Evolutionary conservation across 2,797 vertebrate species (phyloP), one percentile per base, ranked within the genome.

Genomic region (Rallus crepitans): DNA sequence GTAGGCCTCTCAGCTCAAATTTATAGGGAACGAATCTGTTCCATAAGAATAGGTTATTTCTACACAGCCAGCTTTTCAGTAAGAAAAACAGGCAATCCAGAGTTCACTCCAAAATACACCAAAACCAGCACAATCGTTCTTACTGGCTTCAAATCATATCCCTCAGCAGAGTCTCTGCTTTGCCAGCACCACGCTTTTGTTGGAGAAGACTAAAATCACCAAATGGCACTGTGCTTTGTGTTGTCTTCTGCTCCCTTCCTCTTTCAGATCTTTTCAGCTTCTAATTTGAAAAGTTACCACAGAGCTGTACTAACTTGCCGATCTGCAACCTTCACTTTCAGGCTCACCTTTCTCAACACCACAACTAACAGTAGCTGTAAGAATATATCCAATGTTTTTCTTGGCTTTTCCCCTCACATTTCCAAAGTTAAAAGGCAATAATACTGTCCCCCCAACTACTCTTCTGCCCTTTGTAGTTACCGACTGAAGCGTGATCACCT

Each of bases 281-380:
- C 72, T 45, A 31, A 18, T 68, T 19, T 47, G 39, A 89, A 82
- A 91, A 92, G 35, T 17, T 9, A 53, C 19, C 56, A 55, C 39
- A 23, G 42, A 87, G 31, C 28, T 73, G 23, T 24, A 52, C 21
- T 35, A 69, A 27, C 6, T 53, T 35, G 6, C 20, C 28, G 9
- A 77, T 31, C 28, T 60, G 39, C 59, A 80, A 31, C 21, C 39
- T 28, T 19, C 3, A 1, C 39, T 59, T 61, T 47, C 70, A 88
- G 6, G 14, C 37, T 73, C 59, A 63, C n/a, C 16, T 52, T 76
- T 60, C 70, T 37, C 42, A 47, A 37, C 12, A 57, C 35, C 15
- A 10, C 0, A 2, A 63, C 13, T 55, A 37, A 55, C 20, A 71
- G 18, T 0, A 16, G 10, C 15, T 31, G 2, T 30, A 48, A 64